phyloP scores from a whole-genome alignment of 2,113 vertebrate species.

The Amphilophus citrinellus region DNA sequence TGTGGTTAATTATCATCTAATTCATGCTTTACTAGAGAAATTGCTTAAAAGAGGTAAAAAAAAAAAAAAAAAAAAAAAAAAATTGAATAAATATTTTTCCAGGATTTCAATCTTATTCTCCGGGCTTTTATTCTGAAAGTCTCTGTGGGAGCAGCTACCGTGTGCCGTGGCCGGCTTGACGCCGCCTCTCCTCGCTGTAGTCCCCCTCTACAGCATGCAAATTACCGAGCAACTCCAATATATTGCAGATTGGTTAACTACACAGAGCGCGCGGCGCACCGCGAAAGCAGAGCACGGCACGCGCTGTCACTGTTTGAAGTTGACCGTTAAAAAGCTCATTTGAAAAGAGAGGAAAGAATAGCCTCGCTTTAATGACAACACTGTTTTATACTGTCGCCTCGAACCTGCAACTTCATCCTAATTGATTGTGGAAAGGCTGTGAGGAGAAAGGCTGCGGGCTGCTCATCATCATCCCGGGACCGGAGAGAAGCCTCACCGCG shows the following conservation, averaged over 20 bases:
- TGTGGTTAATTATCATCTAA: not conserved
- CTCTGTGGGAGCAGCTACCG: accelerated
- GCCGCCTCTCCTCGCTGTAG: not conserved
- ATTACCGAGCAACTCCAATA: constrained; percentile 59
- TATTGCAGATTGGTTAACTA: constrained; percentile 59
- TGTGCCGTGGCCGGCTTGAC: not conserved
- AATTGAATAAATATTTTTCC: not conserved
- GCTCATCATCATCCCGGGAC: constrained; percentile 61
- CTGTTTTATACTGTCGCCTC: not conserved
- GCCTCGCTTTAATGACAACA: not conserved
- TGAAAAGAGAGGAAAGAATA: not conserved
- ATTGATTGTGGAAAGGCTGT: constrained; percentile 1
- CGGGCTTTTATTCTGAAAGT: constrained; percentile 56
- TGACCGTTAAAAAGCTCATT: not conserved
- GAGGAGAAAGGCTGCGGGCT: not conserved
- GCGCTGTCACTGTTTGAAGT: not conserved
- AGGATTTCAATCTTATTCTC: not conserved
- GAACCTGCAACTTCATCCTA: constrained; percentile 39
- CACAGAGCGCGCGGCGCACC: constrained; percentile 60
- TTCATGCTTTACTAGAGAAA: not conserved
- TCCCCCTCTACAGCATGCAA: constrained; percentile 73
- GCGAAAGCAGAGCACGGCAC: constrained; percentile 36
- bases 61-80: too few relatives aligned
- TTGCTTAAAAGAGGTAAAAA: not conserved
- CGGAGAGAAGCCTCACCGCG: constrained; percentile 22